phyloP scores from a whole-genome alignment of 2,113 vertebrate genomes.

The Casuarius casuarius region DNA sequence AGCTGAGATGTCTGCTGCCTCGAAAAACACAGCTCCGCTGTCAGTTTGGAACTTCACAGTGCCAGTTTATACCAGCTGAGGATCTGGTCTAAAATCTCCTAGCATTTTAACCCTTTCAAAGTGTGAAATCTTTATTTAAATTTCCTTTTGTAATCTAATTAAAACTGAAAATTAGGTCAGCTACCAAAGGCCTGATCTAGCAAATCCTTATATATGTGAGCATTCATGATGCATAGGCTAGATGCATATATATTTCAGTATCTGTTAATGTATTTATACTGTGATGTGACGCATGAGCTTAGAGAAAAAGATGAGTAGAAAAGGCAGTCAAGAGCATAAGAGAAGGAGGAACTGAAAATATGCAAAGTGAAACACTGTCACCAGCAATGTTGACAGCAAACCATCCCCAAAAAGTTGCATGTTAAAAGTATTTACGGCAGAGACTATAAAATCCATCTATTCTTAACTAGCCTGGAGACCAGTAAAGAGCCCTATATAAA shows the following conservation, averaged over 20 bases:
- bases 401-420: background rate
- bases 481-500: background rate
- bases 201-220: conserved; percentile 22
- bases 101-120: background rate
- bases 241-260: conserved; percentile 56
- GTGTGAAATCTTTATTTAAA: background rate
- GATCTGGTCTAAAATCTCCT: background rate
- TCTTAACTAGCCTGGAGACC: background rate
- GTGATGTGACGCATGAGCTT: conserved; percentile 1
- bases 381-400: background rate
- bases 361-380: background rate
- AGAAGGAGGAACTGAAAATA: background rate
- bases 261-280: conserved; percentile 57
- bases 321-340: conserved; percentile 21
- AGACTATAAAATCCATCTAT: background rate
- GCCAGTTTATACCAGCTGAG: background rate
- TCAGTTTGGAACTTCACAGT: background rate
- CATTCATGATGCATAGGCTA: background rate
- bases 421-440: background rate
- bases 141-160: background rate
- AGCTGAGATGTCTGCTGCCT: background rate
- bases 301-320: background rate
- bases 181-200: conserved; percentile 14
- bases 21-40: background rate
- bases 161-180: conserved; percentile 22